phyloP scores from a whole-genome alignment of 2,888 invertebrate species.

The Toxonevra muliebris region DNA sequence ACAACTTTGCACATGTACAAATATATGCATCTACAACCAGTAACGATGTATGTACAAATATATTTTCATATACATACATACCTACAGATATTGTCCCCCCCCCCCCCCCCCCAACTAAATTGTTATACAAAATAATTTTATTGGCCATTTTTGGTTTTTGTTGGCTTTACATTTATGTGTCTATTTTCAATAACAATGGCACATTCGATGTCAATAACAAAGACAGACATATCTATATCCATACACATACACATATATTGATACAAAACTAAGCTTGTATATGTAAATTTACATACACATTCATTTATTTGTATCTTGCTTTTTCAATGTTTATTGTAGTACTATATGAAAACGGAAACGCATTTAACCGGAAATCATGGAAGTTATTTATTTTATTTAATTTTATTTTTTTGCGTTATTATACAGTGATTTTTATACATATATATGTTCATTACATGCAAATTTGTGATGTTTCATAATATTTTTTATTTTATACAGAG shows the following conservation, averaged over 20 bases:
- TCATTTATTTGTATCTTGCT: background rate
- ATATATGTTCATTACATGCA: background rate
- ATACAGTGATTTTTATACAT: background rate
- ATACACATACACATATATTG: slow-evolving; percentile 4
- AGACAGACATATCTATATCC: background rate
- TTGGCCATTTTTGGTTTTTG: background rate
- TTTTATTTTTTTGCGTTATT: too few species aligned
- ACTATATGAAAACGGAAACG: slow-evolving; percentile 31
- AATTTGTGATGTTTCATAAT: too few species aligned
- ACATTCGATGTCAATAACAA: background rate
- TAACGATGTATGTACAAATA: too few species aligned
- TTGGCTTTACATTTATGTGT: background rate
- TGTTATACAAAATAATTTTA: background rate
- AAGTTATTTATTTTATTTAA: too few species aligned
- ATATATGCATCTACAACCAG: too few species aligned
- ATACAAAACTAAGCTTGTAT: background rate
- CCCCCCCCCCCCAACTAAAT: too few species aligned
- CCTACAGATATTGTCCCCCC: too few species aligned
- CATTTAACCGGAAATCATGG: slow-evolving; percentile 38
- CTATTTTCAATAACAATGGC: background rate
- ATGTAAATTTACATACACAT: background rate
- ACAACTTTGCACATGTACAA: too few species aligned
- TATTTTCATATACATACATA: too few species aligned
- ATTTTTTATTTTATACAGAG: too few species aligned
- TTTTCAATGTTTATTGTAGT: background rate